phyloP scores from a whole-genome alignment of 2,113 vertebrate genomes.

The Sylvia atricapilla region DNA sequence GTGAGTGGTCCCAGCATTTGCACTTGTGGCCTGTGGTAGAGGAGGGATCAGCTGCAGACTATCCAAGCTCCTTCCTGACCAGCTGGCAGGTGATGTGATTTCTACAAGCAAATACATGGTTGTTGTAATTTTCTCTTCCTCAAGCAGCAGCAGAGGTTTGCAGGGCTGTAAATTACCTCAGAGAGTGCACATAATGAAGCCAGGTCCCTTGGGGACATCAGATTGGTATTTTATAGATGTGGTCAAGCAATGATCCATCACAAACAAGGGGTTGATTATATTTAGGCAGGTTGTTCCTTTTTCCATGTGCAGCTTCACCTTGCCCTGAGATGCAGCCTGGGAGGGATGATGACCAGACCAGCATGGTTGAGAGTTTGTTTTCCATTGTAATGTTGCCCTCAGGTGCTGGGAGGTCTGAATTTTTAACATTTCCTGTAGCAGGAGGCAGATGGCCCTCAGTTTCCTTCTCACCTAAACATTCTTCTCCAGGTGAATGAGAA shows the following conservation, averaged over 20 bases:
- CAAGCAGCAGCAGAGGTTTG: not conserved
- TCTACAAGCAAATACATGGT: not conserved
- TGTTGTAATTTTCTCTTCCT: not conserved
- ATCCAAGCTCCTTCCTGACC: not conserved
- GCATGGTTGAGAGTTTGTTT: not conserved
- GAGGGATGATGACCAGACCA: not conserved
- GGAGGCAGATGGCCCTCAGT: not conserved
- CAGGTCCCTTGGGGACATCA: not conserved
- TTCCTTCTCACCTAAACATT: not conserved
- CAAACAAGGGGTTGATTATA: not conserved
- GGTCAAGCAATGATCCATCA: not conserved
- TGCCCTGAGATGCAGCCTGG: not conserved
- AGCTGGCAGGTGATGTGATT: not conserved
- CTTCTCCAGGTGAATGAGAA: not conserved
- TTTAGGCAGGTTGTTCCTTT: not conserved
- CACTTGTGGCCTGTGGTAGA: not conserved
- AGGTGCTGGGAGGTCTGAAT: not conserved
- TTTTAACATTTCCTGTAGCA: not conserved
- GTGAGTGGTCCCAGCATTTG: not conserved
- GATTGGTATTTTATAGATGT: not conserved
- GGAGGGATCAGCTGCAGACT: not conserved
- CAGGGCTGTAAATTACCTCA: not conserved
- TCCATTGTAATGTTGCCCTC: not conserved
- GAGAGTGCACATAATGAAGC: not conserved
- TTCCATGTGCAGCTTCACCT: not conserved